Conservation (phyloP, 1,140 invertebrate species). For the Solenopsis invicta region DNA sequence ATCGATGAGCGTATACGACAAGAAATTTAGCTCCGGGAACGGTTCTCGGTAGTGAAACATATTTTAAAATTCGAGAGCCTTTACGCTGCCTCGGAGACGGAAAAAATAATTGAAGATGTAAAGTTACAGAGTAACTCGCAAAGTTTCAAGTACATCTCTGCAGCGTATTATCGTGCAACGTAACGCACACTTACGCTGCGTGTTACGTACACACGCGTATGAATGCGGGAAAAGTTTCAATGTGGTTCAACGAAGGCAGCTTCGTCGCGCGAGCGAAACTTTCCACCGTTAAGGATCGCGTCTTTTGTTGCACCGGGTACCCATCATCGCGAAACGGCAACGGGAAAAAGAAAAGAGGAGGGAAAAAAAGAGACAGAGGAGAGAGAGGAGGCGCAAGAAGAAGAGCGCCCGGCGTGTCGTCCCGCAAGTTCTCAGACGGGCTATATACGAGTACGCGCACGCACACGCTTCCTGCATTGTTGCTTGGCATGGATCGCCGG, state of each 20-base stretch:
- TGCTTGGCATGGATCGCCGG: slow-evolving; percentile 72
- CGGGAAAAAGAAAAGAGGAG: not conserved
- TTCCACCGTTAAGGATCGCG: slow-evolving; percentile 49
- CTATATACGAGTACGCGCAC: slow-evolving; percentile 62
- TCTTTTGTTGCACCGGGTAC: slow-evolving; percentile 34
- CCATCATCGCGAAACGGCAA: slow-evolving; percentile 24
- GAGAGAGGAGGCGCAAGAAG: not conserved
- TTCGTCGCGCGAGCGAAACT: slow-evolving; percentile 38
- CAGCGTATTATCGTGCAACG: not conserved
- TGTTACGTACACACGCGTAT: slow-evolving; percentile 11
- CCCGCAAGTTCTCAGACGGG: slow-evolving; percentile 55
- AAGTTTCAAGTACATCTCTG: slow-evolving; percentile 18
- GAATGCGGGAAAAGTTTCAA: slow-evolving; percentile 22
- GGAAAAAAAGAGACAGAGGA: not conserved
- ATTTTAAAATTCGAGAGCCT: not conserved
- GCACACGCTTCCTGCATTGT: slow-evolving; percentile 75
- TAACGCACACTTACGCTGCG: not conserved
- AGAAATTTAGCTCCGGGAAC: not conserved
- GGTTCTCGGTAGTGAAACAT: not conserved
- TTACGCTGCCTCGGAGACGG: not conserved
- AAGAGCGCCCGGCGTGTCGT: slow-evolving; percentile 30
- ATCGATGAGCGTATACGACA: not conserved
- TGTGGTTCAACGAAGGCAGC: slow-evolving; percentile 3
- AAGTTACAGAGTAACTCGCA: not conserved
- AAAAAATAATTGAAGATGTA: not conserved